A percentile compares a stretch with the other conserved stretches of the same genome.
phyloP scores from a whole-genome alignment of 2,113 vertebrate genomes.

The Condylura cristata region DNA sequence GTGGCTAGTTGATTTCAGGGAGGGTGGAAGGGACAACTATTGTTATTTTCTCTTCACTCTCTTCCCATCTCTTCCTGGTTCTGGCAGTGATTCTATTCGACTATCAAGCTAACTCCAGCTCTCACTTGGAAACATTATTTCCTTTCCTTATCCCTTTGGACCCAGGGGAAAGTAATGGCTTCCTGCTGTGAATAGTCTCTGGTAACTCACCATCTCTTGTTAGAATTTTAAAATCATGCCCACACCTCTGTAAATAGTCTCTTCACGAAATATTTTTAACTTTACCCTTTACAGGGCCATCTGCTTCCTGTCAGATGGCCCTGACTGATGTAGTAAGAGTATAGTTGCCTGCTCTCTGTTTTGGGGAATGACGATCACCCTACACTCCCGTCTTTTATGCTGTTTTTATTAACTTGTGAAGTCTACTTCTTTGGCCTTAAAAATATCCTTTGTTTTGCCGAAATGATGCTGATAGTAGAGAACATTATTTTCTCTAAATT shows the following conservation, averaged over 20 bases:
- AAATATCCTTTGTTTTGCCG: slow-evolving; percentile 19
- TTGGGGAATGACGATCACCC: neutral
- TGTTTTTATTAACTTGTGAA: neutral
- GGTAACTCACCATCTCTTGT: neutral
- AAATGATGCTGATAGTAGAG: slow-evolving; percentile 16
- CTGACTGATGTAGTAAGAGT: neutral
- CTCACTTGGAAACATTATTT: neutral
- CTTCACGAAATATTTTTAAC: neutral
- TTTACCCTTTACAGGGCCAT: neutral
- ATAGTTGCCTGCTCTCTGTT: neutral
- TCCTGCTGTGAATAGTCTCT: neutral
- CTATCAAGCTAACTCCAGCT: neutral
- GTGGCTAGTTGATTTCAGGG: neutral
- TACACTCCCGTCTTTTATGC: accelerated
- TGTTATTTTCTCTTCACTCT: neutral
- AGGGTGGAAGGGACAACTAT: neutral
- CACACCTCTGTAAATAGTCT: neutral
- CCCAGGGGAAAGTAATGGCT: neutral
- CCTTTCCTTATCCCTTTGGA: neutral
- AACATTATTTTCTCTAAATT: slow-evolving; percentile 28
- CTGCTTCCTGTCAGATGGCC: neutral
- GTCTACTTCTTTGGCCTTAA: neutral
- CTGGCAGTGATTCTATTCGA: neutral
- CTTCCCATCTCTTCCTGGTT: neutral
- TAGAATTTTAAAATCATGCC: neutral